These are phyloP conservation scores for Trididemnum clinides DNA, from an alignment of 23 tunicate genomes.

Conservation along the genomic window DNA sequence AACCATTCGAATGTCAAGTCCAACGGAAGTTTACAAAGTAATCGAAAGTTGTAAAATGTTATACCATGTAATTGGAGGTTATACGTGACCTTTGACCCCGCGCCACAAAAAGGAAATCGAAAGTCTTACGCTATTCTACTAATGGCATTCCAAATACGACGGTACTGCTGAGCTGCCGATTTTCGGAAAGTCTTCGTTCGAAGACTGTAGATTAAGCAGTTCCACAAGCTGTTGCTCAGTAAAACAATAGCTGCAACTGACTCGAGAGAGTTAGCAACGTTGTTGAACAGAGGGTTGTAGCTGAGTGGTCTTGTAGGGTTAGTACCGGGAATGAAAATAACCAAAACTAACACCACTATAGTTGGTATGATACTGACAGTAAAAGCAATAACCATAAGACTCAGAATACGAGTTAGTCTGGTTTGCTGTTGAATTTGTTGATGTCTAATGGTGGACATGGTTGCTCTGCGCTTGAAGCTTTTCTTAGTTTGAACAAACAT, in stretches of 20 bases:
- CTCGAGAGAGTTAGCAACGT: constrained; percentile 12
- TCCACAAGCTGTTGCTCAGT: constrained; percentile 32
- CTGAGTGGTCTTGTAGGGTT: not conserved
- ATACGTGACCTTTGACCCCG: too few relatives aligned
- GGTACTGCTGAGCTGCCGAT: not conserved
- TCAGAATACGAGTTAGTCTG: not conserved
- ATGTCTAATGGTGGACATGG: not conserved
- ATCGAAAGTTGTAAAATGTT: too few relatives aligned
- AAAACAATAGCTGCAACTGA: not conserved
- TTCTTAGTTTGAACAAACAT: not conserved
- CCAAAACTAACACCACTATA: constrained; percentile 1
- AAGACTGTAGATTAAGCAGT: constrained; percentile 25
- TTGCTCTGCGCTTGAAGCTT: constrained; percentile 3
- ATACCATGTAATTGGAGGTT: too few relatives aligned
- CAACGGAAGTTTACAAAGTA: too few relatives aligned
- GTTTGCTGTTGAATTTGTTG: constrained; percentile 15
- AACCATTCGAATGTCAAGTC: too few relatives aligned
- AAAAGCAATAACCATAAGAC: constrained; percentile 30
- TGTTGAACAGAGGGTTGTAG: not conserved
- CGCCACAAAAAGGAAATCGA: too few relatives aligned
- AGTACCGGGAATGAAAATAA: constrained; percentile 25
- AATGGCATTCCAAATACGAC: not conserved
- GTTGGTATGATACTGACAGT: constrained; percentile 25
- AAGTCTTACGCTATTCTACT: too few relatives aligned
- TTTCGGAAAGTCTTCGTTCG: constrained; percentile 19